Percentiles rank a stretch among this genome's conserved stretches.
phyloP scores from a whole-genome alignment of 2,113 vertebrate species.

The Phrynosoma blainvillii region DNA sequence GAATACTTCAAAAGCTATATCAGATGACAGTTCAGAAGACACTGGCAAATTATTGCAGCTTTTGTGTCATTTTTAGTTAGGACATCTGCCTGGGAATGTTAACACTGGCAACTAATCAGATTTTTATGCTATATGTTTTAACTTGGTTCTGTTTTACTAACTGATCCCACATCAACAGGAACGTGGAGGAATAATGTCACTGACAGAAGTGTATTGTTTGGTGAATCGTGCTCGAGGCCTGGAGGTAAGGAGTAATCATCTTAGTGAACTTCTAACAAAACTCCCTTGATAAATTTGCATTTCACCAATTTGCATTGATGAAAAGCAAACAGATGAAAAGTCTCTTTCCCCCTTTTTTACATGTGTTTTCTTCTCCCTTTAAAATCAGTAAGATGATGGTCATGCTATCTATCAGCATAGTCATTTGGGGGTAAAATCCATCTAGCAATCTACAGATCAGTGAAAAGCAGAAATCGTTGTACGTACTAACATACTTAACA shows the following conservation, averaged over 20 bases:
- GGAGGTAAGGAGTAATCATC: conserved; percentile 81
- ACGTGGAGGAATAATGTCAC: conserved; percentile 95
- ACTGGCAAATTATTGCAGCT: background rate
- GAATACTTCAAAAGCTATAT: background rate
- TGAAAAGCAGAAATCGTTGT: background rate
- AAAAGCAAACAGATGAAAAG: background rate
- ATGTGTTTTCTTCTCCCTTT: background rate
- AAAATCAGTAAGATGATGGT: background rate
- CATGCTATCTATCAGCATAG: background rate
- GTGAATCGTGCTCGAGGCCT: conserved; percentile 95
- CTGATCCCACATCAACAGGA: conserved; percentile 79
- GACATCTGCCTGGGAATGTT: background rate
- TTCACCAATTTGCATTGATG: background rate
- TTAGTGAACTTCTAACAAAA: background rate
- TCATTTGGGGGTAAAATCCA: background rate
- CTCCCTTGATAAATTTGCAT: background rate
- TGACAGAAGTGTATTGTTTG: conserved; percentile 96
- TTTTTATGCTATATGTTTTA: background rate
- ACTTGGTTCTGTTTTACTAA: conserved; percentile 31
- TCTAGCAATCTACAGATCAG: background rate
- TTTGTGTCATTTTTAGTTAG: background rate
- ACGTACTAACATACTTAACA: background rate
- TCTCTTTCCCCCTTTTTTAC: background rate
- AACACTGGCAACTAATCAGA: background rate
- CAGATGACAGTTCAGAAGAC: background rate